Base-by-base conservation (phyloP, 2,888 invertebrate genomes). In the Sinentomon sp. region DNA sequence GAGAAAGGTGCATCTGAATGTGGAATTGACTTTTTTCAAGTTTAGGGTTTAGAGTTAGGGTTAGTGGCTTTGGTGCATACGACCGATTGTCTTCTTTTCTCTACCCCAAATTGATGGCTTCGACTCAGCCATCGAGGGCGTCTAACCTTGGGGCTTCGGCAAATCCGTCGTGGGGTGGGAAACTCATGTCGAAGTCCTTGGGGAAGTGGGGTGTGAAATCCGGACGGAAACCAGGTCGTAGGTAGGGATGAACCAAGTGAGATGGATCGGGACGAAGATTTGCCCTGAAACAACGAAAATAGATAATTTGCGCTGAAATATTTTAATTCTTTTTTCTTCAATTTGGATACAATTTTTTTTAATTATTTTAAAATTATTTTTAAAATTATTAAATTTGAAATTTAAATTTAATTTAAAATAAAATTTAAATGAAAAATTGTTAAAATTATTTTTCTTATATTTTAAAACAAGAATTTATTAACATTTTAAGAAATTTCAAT, bases 141-240 rank as follows among this genome's bases (percentile, higher is more conserved):
- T n/a, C n/a, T n/a, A n/a, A 51, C 56, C 56, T 63, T 1, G 82
- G 80, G 2, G 77, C 68, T 48, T 78, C 77, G 0, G 75, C 70
- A 49, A 76, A 69, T 4, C 70, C 70, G 45, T 77, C 78, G 48
- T 74, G 77, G 0, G 75, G 76, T 2, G 82, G 82, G 40, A 75
- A 60, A 47, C 80, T 78, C 40, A 82, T 72, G 50, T 82, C 82
- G 49, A 78, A 85, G 54, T 85, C 80, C 57, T n/a, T 34, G 33
- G 5, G 37, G 61, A 78, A 80, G 55, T 75, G 78, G 0, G 73
- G 74, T 4, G 76, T 77, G 1, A 70, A 73, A 42, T 77, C 77
- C 3, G 77, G 78, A 18, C 75, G n/a, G n/a, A n/a, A n/a, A n/a
- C n/a, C n/a, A n/a, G 75, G 71, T 32, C 70, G 68, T 28, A 82